Evolutionary conservation across 2,113 vertebrate species (phyloP), one percentile per base, ranked within the genome.

Genomic region (Sylvia atricapilla): DNA sequence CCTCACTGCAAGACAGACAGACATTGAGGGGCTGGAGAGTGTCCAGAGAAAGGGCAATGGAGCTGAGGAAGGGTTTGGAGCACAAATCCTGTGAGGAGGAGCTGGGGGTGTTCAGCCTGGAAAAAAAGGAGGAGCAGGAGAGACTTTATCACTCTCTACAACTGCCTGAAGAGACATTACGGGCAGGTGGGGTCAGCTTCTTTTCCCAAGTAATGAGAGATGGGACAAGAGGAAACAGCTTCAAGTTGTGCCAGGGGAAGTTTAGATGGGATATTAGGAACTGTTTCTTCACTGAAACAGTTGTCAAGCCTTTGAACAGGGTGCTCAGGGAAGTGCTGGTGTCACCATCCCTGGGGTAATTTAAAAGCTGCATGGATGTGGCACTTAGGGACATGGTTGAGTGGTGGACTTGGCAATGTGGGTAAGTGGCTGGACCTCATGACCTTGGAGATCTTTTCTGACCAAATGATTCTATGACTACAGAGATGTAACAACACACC

Each of bases 401-500:
- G 22, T n/a, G 27, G 33, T 37, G 15, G 10, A 37, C 17, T 55
- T 79, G 16, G n/a, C 44, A 66, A 17, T n/a, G 11, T 24, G 53
- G 12, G 15, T 27, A 35, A 52, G 31, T 22, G 19, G 8, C 20
- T 47, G 47, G 7, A 47, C 15, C 68, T 24, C 9, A 47, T 24
- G 23, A 62, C 25, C 43, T 56, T 39, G 37, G 56, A 63, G 49
- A 55, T 58, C 49, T 52, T 87, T 58, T 50, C 77, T 43, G 18
- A 69, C 23, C 31, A n/a, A 84, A 50, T 13, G 33, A 46, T n/a
- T 69, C 49, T 63, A 6, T 15, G 33, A 58, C 2, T 41, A 47
- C 43, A 59, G 0, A 74, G 17, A 59, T 78, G 25, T 81, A 75
- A 62, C 3, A 3, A 55, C 1, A 66, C 0, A 2, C 31, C 58